Percentiles rank a stretch among this genome's conserved stretches.
phyloP scores from a whole-genome alignment of 2,113 vertebrate genomes.

The Perca schrenkii region DNA sequence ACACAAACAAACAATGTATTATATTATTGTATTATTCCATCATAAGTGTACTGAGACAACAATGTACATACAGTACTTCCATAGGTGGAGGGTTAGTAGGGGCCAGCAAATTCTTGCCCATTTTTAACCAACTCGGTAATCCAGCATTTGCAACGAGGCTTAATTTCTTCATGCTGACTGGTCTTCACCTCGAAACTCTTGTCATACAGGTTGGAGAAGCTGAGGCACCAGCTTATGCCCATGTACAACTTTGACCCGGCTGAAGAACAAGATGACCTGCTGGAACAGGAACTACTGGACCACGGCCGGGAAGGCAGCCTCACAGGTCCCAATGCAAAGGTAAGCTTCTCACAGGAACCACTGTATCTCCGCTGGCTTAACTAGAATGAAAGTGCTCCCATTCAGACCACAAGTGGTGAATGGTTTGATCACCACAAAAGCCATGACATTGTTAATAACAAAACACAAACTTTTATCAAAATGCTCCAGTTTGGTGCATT shows the following conservation, averaged over 20 bases:
- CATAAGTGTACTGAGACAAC: background rate
- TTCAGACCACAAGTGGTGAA: background rate
- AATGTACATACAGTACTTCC: background rate
- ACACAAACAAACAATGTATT: background rate
- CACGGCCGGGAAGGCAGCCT: constrained; percentile 89
- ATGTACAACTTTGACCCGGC: constrained; percentile 99
- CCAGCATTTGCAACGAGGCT: background rate
- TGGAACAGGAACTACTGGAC: constrained; percentile 97
- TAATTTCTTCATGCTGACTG: background rate
- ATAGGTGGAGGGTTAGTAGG: background rate
- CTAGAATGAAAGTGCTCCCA: background rate
- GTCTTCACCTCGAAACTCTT: background rate
- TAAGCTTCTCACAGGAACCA: constrained; percentile 34
- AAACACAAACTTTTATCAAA: background rate
- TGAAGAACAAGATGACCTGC: constrained; percentile 96
- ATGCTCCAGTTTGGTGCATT: background rate
- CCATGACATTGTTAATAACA: background rate
- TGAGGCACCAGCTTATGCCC: constrained; percentile 98
- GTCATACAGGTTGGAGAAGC: constrained; percentile 91
- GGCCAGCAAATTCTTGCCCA: background rate
- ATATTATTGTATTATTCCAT: background rate
- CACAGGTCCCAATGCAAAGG: constrained; percentile 84
- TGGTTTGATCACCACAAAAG: background rate
- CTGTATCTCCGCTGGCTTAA: background rate
- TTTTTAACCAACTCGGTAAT: background rate